phyloP scores from a whole-genome alignment of 2,113 vertebrate genomes.

The Xenopus laevis region DNA sequence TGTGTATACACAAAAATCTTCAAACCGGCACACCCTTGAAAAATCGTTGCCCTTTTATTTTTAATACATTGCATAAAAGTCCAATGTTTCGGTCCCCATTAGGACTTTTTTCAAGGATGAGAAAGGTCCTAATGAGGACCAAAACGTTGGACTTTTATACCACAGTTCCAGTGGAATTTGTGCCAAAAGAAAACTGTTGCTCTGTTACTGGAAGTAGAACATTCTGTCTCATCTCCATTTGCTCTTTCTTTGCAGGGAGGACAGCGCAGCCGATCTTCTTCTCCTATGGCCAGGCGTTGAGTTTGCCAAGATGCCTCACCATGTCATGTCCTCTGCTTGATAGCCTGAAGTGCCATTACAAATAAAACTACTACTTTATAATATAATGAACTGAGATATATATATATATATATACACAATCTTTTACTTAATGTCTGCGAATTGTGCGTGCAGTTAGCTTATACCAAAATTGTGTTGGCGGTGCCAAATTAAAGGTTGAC shows the following conservation, averaged over 20 bases:
- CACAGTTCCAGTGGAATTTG: no score
- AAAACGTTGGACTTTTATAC: no score
- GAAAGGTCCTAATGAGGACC: no score
- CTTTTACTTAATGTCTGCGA: constrained; percentile 53
- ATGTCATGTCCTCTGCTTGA: constrained; percentile 57
- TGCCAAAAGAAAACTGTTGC: no score
- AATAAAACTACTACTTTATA: constrained; percentile 50
- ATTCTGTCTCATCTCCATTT: not conserved
- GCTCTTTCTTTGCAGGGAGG: constrained; percentile 71
- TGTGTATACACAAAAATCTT: no score
- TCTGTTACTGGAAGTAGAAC: no score
- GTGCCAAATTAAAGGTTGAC: constrained; percentile 53
- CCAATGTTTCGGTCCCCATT: no score
- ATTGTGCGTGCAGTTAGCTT: constrained; percentile 51
- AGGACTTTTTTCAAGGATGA: no score
- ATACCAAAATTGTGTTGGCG: constrained; percentile 48
- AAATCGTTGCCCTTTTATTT: no score
- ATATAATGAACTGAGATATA: constrained; percentile 47
- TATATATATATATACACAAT: constrained; percentile 47
- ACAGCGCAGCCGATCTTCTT: constrained; percentile 78
- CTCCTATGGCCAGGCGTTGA: constrained; percentile 90
- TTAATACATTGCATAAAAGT: no score
- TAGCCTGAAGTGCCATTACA: constrained; percentile 57
- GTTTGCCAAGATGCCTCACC: constrained; percentile 37
- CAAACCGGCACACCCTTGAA: no score